Conservation (phyloP, 2,797 vertebrate genomes). For the Brotula barbata region DNA sequence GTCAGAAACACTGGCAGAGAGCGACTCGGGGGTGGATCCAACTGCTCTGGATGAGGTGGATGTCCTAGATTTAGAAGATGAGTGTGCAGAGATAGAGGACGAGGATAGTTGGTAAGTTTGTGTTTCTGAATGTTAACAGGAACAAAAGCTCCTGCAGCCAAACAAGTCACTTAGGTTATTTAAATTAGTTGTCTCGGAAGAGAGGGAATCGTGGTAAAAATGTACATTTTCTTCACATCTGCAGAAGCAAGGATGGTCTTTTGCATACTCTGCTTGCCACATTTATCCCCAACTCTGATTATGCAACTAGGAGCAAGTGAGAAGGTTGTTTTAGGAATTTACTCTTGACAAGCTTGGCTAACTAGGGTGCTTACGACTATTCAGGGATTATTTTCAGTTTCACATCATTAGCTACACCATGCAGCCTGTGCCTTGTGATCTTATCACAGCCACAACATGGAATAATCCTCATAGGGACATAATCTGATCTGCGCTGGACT, state of each 20-base stretch:
- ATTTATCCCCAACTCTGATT: background rate
- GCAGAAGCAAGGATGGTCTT: background rate
- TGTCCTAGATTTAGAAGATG: slow-evolving; percentile 85
- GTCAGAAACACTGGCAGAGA: slow-evolving; percentile 73
- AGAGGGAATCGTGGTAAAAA: background rate
- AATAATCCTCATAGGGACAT: slow-evolving; percentile 65
- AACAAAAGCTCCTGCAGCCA: slow-evolving; percentile 27
- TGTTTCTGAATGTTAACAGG: background rate
- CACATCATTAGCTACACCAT: slow-evolving; percentile 72
- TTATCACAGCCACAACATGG: slow-evolving; percentile 71
- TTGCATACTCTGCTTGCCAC: background rate
- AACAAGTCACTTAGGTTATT: slow-evolving; percentile 47
- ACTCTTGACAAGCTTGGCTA: too few relatives aligned
- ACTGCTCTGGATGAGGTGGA: slow-evolving; percentile 86
- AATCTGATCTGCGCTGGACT: slow-evolving; percentile 71
- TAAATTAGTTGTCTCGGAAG: slow-evolving; percentile 11
- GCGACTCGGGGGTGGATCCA: slow-evolving; percentile 69
- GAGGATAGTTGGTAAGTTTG: slow-evolving; percentile 88
- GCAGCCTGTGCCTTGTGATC: slow-evolving; percentile 56
- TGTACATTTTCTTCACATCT: background rate
- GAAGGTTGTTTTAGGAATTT: background rate
- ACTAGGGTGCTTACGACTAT: too few relatives aligned
- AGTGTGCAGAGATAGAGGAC: slow-evolving; percentile 80
- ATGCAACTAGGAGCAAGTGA: background rate
- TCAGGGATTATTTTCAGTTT: slow-evolving; percentile 59